Base-by-base conservation (phyloP, 2,113 vertebrate species). In the Tachysurus vachellii region DNA sequence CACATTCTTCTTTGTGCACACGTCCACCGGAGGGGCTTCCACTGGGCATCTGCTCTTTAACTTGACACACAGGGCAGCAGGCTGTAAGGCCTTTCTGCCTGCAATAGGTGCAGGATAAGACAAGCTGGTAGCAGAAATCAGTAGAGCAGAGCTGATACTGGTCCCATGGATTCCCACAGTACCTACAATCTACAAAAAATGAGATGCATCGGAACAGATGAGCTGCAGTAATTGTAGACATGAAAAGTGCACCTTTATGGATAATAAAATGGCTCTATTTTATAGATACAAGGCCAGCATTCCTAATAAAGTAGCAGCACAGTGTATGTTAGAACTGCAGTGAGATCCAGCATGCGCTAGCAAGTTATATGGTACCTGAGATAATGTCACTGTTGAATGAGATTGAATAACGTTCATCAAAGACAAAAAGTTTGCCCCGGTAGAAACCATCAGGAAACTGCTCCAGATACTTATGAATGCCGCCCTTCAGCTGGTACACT, bases 381-480 rank as follows among this genome's bases (percentile, higher is more conserved):
- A 99, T 94, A 85, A 97, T 44, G 31, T 97, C 96, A 44, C 88
- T 80, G 88, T 97, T 99, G 89, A 96, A 97, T 88, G 95, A 94
- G 89, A 99, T 96, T 90, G 97, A 89, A n/a, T 96, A 99, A 84
- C 98, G 97, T 61, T 97, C 96, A 89, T 99, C 98, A 90, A 99
- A 99, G 62, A 99, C 97, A 90, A 99, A 99, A 71, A 99, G 95
- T 92, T 99, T 99, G 62, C 98, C 98, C 28, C 96, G 95, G 92
- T 97, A 99, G 94, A 97, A 99, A 16, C 98, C 98, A 26, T 98
- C 93, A 1, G 98, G 98, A 93, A 97, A 99, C 86, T 93, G 94
- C 91, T 99, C 98, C 91, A 99, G 93, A 91, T 99, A 99, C 86
- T 97, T 99, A 92, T 99, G 98, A 92, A 99, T 98, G 90, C 98